Percentiles rank a stretch among this genome's conserved stretches.
Conservation (phyloP, 2,888 invertebrate species). For the Apocheima hispidaria region DNA sequence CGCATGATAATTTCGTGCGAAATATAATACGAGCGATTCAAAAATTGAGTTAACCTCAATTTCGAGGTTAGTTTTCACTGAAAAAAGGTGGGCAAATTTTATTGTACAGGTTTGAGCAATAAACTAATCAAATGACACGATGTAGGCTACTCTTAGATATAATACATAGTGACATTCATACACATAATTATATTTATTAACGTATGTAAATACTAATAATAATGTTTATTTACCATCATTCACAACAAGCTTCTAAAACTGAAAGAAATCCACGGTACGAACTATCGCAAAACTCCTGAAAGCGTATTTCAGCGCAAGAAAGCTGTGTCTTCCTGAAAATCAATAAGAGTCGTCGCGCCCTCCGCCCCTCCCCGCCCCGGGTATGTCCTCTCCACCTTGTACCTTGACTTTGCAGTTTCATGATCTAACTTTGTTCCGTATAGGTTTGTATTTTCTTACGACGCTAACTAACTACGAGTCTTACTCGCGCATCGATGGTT, state of each 20-base stretch:
- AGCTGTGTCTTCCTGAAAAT: slow-evolving; percentile 69
- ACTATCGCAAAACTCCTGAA: slow-evolving; percentile 15
- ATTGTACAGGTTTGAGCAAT: too few relatives aligned
- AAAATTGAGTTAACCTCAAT: too few relatives aligned
- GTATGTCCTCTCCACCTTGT: slow-evolving; percentile 16
- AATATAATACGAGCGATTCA: too few relatives aligned
- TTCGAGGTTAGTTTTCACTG: too few relatives aligned
- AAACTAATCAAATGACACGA: not conserved
- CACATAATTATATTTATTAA: too few relatives aligned
- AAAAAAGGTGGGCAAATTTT: too few relatives aligned
- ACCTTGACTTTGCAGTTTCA: slow-evolving; percentile 22
- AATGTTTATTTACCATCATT: not conserved
- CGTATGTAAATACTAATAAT: too few relatives aligned
- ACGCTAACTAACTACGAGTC: too few relatives aligned
- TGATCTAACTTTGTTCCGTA: not conserved
- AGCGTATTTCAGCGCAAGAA: slow-evolving; percentile 43
- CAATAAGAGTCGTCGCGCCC: slow-evolving; percentile 57
- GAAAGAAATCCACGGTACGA: not conserved
- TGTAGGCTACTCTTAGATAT: too few relatives aligned
- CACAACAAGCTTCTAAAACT: not conserved
- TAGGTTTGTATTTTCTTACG: not conserved
- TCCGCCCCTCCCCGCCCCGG: slow-evolving; percentile 43
- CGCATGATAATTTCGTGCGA: too few relatives aligned
- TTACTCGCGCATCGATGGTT: too few relatives aligned
- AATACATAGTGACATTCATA: too few relatives aligned